Conservation (phyloP, 2,113 vertebrate species). For the Corythaixoides concolor region DNA sequence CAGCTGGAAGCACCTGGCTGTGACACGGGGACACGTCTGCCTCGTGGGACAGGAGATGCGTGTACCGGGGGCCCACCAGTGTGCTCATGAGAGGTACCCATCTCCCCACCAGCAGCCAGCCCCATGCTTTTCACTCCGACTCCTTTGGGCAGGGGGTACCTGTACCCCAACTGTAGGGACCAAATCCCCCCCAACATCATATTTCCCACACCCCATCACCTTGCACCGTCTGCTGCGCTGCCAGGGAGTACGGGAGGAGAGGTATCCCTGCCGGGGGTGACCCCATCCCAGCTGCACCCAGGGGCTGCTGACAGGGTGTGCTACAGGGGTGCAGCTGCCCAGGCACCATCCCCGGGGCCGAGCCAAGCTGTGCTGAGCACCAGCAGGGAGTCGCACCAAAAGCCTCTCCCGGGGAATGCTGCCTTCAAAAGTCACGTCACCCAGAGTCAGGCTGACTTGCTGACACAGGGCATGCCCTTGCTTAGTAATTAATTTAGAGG, state of each 20-base stretch:
- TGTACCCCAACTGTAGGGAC: not conserved
- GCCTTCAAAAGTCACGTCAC: not conserved
- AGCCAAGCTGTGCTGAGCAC: not conserved
- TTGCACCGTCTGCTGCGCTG: not conserved
- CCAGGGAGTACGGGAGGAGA: accelerated
- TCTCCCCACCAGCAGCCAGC: not conserved
- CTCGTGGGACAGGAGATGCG: accelerated
- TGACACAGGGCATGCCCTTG: not conserved
- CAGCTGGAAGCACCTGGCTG: not conserved
- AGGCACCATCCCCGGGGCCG: not conserved
- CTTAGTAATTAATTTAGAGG: not conserved
- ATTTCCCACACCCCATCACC: not conserved
- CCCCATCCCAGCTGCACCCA: not conserved
- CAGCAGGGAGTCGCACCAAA: not conserved
- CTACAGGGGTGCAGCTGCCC: not conserved
- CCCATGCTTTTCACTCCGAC: not conserved
- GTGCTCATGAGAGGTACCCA: accelerated
- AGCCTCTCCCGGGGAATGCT: accelerated
- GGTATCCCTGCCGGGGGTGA: too few species aligned
- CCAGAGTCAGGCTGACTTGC: not conserved
- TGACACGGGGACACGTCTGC: not conserved
- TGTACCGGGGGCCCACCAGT: accelerated
- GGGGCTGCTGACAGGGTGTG: not conserved
- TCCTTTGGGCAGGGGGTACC: not conserved
- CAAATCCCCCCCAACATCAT: accelerated